Conservation (phyloP, 2,888 invertebrate species). For the Cataglyphis rosenhaueri region DNA sequence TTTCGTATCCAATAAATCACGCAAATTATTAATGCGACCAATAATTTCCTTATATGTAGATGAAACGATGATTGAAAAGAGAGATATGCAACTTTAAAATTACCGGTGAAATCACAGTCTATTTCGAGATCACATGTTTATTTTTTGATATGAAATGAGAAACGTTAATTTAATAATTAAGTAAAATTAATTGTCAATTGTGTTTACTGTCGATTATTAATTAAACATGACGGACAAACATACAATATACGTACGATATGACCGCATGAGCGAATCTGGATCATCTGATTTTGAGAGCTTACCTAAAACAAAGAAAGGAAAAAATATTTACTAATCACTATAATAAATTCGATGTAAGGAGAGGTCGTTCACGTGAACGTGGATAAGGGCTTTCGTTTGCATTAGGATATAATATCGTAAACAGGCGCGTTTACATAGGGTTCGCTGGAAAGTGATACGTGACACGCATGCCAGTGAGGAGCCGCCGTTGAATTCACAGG, state of each 20-base stretch:
- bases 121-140: constrained; percentile 10
- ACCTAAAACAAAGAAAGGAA: constrained; percentile 68
- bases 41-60: neutral
- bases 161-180: constrained; percentile 28
- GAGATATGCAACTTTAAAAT: constrained; percentile 11
- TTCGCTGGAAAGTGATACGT: constrained; percentile 82
- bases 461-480: constrained; percentile 82
- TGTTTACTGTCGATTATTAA: constrained; percentile 28
- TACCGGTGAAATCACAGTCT: constrained; percentile 4
- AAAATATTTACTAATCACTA: constrained; percentile 43
- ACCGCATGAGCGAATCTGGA: constrained; percentile 12
- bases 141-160: neutral
- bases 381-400: constrained; percentile 80
- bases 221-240: constrained; percentile 12
- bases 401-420: constrained; percentile 82
- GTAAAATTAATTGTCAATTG: constrained; percentile 26
- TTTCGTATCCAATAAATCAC: neutral
- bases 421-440: constrained; percentile 83
- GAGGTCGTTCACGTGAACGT: constrained; percentile 44
- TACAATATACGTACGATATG: constrained; percentile 30
- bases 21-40: neutral
- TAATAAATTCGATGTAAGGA: constrained; percentile 2
- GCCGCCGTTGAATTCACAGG: constrained; percentile 78
- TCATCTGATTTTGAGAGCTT: constrained; percentile 53
- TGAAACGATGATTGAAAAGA: constrained; percentile 2